These are phyloP conservation scores for Sphenopsis melanotis DNA, from an alignment of 2,797 vertebrate genomes.

Conservation along the genomic window DNA sequence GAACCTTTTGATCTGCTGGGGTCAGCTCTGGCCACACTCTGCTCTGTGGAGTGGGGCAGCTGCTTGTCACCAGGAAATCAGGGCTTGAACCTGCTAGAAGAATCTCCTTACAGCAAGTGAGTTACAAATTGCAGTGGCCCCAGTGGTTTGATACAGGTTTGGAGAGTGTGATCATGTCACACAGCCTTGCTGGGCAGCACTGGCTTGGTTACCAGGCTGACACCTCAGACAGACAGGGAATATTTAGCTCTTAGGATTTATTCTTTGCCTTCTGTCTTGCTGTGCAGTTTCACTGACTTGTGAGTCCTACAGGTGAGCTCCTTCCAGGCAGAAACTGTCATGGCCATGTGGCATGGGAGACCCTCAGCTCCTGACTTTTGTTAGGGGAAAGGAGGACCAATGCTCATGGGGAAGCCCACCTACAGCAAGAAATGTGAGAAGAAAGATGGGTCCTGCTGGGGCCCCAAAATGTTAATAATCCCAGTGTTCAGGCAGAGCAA, in stretches of 20 bases:
- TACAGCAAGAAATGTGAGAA: background rate
- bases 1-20: background rate
- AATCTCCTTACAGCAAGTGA: background rate
- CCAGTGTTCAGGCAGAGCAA: background rate
- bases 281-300: background rate
- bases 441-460: background rate
- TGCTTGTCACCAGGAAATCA: background rate
- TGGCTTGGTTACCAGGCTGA: background rate
- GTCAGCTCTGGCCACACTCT: background rate
- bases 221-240: background rate
- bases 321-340: background rate
- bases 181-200: rapidly evolving
- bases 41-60: background rate
- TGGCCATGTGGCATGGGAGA: rapidly evolving
- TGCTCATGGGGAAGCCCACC: background rate
- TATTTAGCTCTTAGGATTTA: background rate
- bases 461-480: no score
- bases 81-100: background rate
- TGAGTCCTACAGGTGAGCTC: background rate
- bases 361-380: background rate
- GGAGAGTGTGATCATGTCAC: rapidly evolving
- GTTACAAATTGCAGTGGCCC: background rate
- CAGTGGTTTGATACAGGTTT: background rate
- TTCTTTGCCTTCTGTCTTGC: background rate
- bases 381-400: background rate